Percentiles rank a stretch among this genome's conserved stretches.
phyloP scores from a whole-genome alignment of 2,888 invertebrate genomes.

The Patella depressa region DNA sequence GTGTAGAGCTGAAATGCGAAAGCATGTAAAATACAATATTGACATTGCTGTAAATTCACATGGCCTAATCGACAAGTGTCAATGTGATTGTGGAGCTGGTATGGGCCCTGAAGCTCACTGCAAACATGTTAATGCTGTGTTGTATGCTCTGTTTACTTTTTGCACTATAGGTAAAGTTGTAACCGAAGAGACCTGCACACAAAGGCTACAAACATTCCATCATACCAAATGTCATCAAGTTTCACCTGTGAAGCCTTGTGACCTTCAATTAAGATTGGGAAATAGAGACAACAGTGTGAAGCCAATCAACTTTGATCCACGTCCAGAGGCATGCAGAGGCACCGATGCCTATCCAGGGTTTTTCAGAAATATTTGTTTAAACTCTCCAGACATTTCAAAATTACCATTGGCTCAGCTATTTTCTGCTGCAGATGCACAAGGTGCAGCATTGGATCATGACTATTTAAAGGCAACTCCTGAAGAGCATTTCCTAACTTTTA shows the following conservation, averaged over 20 bases:
- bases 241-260: slow-evolving; percentile 18
- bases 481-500: no score
- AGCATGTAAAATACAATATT: slow-evolving; percentile 16
- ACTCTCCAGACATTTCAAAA: not conserved
- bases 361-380: not conserved
- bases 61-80: slow-evolving; percentile 25
- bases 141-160: slow-evolving; percentile 23
- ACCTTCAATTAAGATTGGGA: slow-evolving; percentile 8
- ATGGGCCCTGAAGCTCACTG: slow-evolving; percentile 32
- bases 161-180: not conserved
- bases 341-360: not conserved
- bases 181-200: slow-evolving; percentile 22
- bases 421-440: not conserved
- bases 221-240: slow-evolving; percentile 14
- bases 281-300: not conserved
- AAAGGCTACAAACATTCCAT: slow-evolving; percentile 29
- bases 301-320: not conserved
- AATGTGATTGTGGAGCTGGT: slow-evolving; percentile 36
- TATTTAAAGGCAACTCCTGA: no score
- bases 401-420: not conserved
- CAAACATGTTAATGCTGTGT: slow-evolving; percentile 26
- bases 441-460: not conserved
- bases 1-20: no score
- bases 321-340: no score
- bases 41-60: slow-evolving; percentile 16